These are phyloP conservation scores for Pogoniulus pusillus DNA, from an alignment of 2,797 vertebrate genomes.

Conservation along the genomic window DNA sequence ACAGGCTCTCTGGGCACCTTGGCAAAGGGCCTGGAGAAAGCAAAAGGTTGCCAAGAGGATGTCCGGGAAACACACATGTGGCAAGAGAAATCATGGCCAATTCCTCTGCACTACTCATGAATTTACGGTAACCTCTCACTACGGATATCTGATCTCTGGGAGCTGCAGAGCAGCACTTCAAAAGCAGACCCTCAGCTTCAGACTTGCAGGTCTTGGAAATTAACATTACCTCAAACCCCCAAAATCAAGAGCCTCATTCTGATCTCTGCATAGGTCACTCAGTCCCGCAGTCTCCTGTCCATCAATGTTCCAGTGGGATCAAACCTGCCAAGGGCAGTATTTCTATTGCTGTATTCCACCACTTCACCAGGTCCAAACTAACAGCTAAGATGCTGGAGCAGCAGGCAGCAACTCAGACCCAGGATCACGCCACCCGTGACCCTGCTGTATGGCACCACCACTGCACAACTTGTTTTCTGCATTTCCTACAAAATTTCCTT, in stretches of 20 bases:
- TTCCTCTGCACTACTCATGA: neutral
- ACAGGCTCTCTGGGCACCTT: neutral
- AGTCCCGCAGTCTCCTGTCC: neutral
- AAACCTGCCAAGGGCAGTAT: neutral
- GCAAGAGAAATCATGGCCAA: neutral
- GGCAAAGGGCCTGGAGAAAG: neutral
- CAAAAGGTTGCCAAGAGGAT: neutral
- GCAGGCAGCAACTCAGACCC: neutral
- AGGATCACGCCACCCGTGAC: fast-evolving
- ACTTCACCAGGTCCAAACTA: neutral
- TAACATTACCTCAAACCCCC: neutral
- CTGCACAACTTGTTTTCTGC: neutral
- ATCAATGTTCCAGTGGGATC: neutral
- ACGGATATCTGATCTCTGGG: neutral
- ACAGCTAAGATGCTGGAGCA: neutral
- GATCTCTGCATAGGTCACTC: neutral
- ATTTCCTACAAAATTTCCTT: neutral
- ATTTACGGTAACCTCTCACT: neutral
- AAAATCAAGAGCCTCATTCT: neutral
- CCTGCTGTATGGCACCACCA: neutral
- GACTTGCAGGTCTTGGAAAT: neutral
- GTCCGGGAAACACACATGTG: neutral
- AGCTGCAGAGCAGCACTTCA: neutral
- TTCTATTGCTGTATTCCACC: neutral
- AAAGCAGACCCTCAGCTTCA: neutral